Base-by-base conservation (phyloP, 2,797 vertebrate genomes). In the Mastacembelus armatus region DNA sequence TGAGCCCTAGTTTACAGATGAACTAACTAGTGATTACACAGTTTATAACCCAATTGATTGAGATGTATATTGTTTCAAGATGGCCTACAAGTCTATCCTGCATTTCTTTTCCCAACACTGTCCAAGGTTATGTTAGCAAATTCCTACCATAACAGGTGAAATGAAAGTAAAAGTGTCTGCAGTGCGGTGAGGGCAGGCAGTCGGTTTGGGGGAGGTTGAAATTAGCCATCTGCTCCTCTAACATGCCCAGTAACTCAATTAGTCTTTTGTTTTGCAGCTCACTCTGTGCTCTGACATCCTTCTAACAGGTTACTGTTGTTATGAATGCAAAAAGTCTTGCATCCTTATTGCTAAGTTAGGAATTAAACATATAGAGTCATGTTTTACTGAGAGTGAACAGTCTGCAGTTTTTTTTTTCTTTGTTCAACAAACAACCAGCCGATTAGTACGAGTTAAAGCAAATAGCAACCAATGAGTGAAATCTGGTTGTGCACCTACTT, bases 11-110 rank as follows among this genome's bases (percentile, higher is more conserved):
- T 73, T 80, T 56, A 44, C 36, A 68, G 64, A 27, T 54, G 18
- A 47, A 29, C 84, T n/a, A n/a, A n/a, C n/a, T n/a, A n/a, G 80
- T 87, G 80, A 86, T 42, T 24, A 7, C 19, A 21, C 32, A 8
- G 33, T n/a, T 2, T 47, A 18, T 44, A 68, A 69, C 5, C 2
- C 9, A 30, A 24, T 14, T 38, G 38, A 24, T 67, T 62, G 24
- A 62, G 1, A 26, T 48, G 65, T 24, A 27, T 21, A 10, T 30
- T 14, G 10, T 64, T 61, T 60, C 21, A 35, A 24, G 10, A 21
- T 40, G 29, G 2, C 54, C 36, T 48, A 35, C n/a, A 48, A n/a
- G 11, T 29, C n/a, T 14, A 4, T 16, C 4, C 44, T 22, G 58
- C 4, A 22, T 39, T 47, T 35, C 2, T 21, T 10, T 2, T 1